These are phyloP conservation scores for Episyrphus balteatus DNA, from an alignment of 1,140 invertebrate species.

Conservation along the genomic window DNA sequence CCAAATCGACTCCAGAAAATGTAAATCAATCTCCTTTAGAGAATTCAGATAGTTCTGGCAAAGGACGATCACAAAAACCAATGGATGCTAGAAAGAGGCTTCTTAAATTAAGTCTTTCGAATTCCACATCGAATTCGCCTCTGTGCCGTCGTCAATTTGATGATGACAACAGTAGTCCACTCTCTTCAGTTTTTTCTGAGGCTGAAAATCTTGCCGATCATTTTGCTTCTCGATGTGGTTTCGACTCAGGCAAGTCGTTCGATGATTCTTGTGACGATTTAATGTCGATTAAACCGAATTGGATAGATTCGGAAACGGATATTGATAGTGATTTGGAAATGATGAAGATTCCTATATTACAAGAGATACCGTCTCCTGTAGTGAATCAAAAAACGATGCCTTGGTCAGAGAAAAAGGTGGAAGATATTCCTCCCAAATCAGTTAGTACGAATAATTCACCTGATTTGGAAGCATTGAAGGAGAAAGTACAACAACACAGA, in stretches of 20 bases:
- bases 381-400: neutral
- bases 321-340: slow-evolving; percentile 9
- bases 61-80: neutral
- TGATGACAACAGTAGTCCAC: slow-evolving; percentile 1
- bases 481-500: slow-evolving; percentile 5
- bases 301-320: slow-evolving; percentile 7
- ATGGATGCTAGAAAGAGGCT: neutral
- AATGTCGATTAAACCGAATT: neutral
- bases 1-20: no score
- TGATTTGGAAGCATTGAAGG: slow-evolving; percentile 3
- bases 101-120: slow-evolving; percentile 7
- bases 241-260: slow-evolving; percentile 6
- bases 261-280: slow-evolving; percentile 5
- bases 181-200: neutral
- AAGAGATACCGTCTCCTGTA: slow-evolving; percentile 1
- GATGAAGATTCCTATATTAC: slow-evolving; percentile 9
- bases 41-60: slow-evolving; percentile 1
- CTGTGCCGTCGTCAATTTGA: neutral
- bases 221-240: neutral
- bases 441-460: neutral
- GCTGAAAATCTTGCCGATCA: slow-evolving; percentile 5
- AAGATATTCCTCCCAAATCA: neutral
- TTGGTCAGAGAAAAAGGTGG: neutral
- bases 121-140: slow-evolving; percentile 8
- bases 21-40: no score